phyloP scores from a whole-genome alignment of 1,140 invertebrate genomes.

The Neelides sp. region DNA sequence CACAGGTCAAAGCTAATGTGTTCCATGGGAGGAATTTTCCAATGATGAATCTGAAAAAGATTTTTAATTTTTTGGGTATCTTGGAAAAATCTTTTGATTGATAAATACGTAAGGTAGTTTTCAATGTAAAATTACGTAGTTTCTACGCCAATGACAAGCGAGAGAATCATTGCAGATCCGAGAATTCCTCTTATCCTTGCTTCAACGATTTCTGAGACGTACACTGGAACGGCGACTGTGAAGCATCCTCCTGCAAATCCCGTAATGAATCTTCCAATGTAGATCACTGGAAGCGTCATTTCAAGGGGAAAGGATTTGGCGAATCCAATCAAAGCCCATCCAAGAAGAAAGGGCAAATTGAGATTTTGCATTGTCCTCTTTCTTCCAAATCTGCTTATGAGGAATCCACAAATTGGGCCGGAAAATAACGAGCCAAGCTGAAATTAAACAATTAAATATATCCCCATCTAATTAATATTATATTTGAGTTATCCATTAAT shows the following conservation, averaged over 20 bases:
- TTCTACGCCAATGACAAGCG: conserved; percentile 3
- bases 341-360: conserved; percentile 54
- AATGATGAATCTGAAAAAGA: neutral
- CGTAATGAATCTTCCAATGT: conserved; percentile 55
- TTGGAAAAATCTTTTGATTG: neutral
- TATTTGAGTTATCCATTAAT: neutral
- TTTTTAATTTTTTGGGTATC: neutral
- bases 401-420: conserved; percentile 54
- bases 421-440: conserved; percentile 46
- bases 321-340: conserved; percentile 60
- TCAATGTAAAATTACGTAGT: neutral
- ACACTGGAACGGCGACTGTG: conserved; percentile 41
- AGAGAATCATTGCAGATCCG: conserved; percentile 33
- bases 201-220: conserved; percentile 47
- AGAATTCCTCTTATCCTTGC: conserved; percentile 45
- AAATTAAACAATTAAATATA: conserved; percentile 4
- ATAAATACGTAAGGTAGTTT: neutral
- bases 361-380: conserved; percentile 59
- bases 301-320: conserved; percentile 44
- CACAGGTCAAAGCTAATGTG: neutral
- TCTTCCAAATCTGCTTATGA: conserved; percentile 60
- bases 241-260: conserved; percentile 36
- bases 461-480: neutral
- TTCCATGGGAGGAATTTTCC: conserved; percentile 6
- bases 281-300: too few relatives aligned